Evolutionary conservation across 2,888 invertebrate genomes (phyloP).

Genomic region (Atrina japonica): DNA sequence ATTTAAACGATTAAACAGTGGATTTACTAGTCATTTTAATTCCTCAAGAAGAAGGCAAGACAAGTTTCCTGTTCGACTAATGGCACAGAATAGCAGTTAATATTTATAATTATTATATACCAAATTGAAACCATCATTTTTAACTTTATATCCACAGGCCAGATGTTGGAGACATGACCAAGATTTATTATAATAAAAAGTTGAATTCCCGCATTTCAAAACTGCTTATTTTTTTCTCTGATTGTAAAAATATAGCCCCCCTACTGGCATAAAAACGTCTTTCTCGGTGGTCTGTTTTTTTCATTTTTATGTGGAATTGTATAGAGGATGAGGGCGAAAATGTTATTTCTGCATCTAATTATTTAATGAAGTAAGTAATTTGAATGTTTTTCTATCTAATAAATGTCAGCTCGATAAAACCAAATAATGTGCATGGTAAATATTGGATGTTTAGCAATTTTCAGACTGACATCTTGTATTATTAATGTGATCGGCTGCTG

Average conservation of each 20-base stretch:
- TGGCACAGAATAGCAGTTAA: too few relatives aligned
- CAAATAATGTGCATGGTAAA: constrained; percentile 11
- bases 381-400: constrained; percentile 44
- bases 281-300: constrained; percentile 34
- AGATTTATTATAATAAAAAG: too few relatives aligned
- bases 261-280: constrained; percentile 22
- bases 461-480: not conserved
- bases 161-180: too few relatives aligned
- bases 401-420: constrained; percentile 43
- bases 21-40: too few relatives aligned
- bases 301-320: constrained; percentile 18
- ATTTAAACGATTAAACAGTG: too few relatives aligned
- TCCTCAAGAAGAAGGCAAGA: too few relatives aligned
- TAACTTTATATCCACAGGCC: too few relatives aligned
- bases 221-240: too few relatives aligned
- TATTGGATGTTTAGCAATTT: not conserved
- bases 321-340: constrained; percentile 8
- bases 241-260: constrained; percentile 3
- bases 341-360: constrained; percentile 43
- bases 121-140: too few relatives aligned
- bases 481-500: not conserved
- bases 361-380: constrained; percentile 47
- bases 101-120: too few relatives aligned
- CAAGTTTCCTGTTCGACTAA: too few relatives aligned
- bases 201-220: too few relatives aligned